Percentiles rank a stretch among this genome's conserved stretches.
Evolutionary conservation across 2,888 invertebrate species (phyloP).

Genomic region (Melieria omissa): DNA sequence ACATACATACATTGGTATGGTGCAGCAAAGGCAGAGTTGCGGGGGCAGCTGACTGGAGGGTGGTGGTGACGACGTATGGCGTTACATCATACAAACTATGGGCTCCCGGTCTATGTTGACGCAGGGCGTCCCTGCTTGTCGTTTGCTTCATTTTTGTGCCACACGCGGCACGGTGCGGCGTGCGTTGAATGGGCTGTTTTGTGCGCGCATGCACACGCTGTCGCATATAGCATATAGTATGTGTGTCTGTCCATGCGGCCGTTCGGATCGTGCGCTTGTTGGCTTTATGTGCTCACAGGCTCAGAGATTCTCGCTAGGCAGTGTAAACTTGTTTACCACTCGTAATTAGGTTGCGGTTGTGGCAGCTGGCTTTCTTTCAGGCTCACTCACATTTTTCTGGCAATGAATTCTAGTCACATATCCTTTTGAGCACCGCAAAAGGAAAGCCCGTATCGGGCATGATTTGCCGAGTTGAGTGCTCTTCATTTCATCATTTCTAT

Average conservation of each 20-base stretch:
- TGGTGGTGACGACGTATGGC: too few species aligned
- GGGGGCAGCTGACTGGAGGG: too few species aligned
- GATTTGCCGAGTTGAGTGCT: too few species aligned
- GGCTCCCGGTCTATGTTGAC: too few species aligned
- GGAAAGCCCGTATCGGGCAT: conserved; percentile 26
- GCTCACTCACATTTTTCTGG: conserved; percentile 47
- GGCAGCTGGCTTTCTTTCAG: conserved; percentile 28
- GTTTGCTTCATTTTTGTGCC: too few species aligned
- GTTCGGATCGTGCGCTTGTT: background rate
- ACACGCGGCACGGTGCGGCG: too few species aligned
- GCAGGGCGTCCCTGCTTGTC: too few species aligned
- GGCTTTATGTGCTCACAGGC: background rate
- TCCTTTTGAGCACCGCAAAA: conserved; percentile 26
- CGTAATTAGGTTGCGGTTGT: conserved; percentile 60
- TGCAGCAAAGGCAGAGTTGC: too few species aligned
- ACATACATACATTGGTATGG: too few species aligned
- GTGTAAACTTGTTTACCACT: conserved; percentile 49
- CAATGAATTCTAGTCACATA: conserved; percentile 50
- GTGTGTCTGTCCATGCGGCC: background rate
- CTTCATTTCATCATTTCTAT: background rate
- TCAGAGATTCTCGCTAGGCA: conserved; percentile 9
- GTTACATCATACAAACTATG: too few species aligned
- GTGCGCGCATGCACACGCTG: conserved; percentile 1
- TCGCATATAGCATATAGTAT: conserved; percentile 2
- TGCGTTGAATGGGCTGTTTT: conserved; percentile 14